Evolutionary conservation across 2,888 invertebrate genomes (phyloP).

Genomic region (Drosophila barbarae): DNA sequence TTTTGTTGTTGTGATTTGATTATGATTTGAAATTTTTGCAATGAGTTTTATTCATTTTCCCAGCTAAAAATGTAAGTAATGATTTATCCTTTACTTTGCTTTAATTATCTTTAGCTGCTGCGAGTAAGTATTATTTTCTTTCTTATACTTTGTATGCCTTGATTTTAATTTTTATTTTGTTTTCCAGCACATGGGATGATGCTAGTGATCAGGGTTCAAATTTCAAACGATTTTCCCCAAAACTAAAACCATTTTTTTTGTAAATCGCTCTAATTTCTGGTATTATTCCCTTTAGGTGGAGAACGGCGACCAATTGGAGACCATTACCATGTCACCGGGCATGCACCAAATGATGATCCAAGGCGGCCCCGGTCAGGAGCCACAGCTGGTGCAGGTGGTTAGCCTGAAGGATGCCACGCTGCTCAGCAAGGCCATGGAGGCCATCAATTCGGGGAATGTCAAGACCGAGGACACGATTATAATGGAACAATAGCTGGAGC

Average conservation of each 20-base stretch:
- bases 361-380: slow-evolving; percentile 85
- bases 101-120: background rate
- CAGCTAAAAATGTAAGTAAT: slow-evolving; percentile 10
- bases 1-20: slow-evolving; percentile 64
- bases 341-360: slow-evolving; percentile 92
- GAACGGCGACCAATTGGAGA: slow-evolving; percentile 87
- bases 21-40: slow-evolving; percentile 21
- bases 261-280: background rate
- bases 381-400: slow-evolving; percentile 90
- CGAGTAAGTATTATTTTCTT: slow-evolving; percentile 44
- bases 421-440: slow-evolving; percentile 89
- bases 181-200: background rate
- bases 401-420: slow-evolving; percentile 91
- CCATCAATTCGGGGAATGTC: slow-evolving; percentile 83
- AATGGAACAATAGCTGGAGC: slow-evolving; percentile 76
- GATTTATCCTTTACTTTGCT: background rate
- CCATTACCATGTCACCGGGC: slow-evolving; percentile 87
- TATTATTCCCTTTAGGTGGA: slow-evolving; percentile 83
- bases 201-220: background rate
- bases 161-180: background rate
- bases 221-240: background rate
- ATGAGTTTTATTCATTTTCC: background rate
- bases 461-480: slow-evolving; percentile 85
- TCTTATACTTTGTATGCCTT: background rate
- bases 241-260: background rate